These are phyloP conservation scores for Exephanes ischioxanthus DNA, from an alignment of 2,888 invertebrate genomes.

Conservation along the genomic window DNA sequence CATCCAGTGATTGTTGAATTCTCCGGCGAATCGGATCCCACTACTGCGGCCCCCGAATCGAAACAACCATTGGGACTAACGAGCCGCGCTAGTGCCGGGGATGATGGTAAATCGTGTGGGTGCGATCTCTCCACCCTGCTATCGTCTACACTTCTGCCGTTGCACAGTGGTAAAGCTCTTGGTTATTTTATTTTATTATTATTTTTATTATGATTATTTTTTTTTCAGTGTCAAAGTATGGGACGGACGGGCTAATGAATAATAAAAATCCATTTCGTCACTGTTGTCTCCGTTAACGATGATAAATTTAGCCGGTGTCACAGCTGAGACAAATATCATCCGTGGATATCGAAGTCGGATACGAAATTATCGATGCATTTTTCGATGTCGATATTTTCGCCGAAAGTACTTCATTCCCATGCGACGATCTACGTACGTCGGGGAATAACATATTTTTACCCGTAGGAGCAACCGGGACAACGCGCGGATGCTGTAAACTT, in stretches of 20 bases:
- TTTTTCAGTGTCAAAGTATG: not conserved
- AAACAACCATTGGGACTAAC: constrained; percentile 77
- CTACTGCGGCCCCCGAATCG: constrained; percentile 57
- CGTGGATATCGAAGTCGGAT: not conserved
- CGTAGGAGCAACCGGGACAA: not conserved
- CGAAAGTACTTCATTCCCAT: constrained; percentile 10
- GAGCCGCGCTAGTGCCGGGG: constrained; percentile 65
- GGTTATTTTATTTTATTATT: not conserved
- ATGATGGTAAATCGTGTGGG: not conserved
- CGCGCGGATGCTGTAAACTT: not conserved
- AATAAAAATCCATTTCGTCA: not conserved
- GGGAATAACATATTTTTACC: constrained; percentile 40
- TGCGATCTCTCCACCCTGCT: not conserved
- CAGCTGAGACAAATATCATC: not conserved
- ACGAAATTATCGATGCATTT: not conserved
- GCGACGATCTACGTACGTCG: constrained; percentile 23
- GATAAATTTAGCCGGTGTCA: not conserved
- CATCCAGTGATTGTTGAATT: constrained; percentile 78
- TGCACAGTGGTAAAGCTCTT: not conserved
- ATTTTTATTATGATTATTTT: not conserved
- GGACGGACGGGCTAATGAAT: not conserved
- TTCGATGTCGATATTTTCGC: constrained; percentile 3
- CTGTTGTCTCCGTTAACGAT: not conserved
- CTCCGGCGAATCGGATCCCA: constrained; percentile 76
- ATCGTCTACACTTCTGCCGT: not conserved